These are phyloP conservation scores for Ceriagrion tenellum DNA, from an alignment of 2,888 invertebrate genomes.

Conservation along the genomic window DNA sequence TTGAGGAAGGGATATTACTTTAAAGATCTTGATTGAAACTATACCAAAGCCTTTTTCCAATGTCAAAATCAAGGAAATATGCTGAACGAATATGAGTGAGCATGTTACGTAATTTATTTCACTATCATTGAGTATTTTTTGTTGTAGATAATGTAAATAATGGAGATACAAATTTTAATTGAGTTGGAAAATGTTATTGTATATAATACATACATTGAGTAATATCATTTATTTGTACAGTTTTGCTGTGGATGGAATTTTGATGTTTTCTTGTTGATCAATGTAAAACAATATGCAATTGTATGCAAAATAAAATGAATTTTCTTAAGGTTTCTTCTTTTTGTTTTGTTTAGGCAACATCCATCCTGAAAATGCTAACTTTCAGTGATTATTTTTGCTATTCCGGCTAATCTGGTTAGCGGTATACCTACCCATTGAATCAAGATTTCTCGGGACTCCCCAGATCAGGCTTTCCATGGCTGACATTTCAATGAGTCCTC, in stretches of 20 bases:
- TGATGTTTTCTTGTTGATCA: constrained; percentile 67
- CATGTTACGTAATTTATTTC: background rate
- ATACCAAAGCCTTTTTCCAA: background rate
- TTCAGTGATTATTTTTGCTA: too few species aligned
- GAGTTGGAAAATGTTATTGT: constrained; percentile 55
- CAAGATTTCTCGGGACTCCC: too few species aligned
- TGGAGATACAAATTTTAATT: constrained; percentile 50
- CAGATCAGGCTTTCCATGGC: too few species aligned
- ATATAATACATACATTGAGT: constrained; percentile 29
- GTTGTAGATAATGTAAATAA: constrained; percentile 61
- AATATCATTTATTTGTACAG: constrained; percentile 64
- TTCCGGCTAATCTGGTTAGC: too few species aligned
- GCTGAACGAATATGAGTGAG: background rate
- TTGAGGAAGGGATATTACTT: background rate
- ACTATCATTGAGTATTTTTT: background rate
- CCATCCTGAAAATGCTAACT: background rate
- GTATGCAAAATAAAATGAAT: constrained; percentile 59
- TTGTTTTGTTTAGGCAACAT: background rate
- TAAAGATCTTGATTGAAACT: background rate
- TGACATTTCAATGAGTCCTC: too few species aligned
- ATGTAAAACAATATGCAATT: constrained; percentile 53
- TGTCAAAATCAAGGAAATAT: background rate
- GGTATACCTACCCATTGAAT: too few species aligned
- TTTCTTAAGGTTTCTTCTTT: constrained; percentile 32
- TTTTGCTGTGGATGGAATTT: constrained; percentile 63